A percentile compares a stretch with the other conserved stretches of the same genome.
Conservation (phyloP, 2,888 invertebrate species). For the Agriopis aurantiaria region DNA sequence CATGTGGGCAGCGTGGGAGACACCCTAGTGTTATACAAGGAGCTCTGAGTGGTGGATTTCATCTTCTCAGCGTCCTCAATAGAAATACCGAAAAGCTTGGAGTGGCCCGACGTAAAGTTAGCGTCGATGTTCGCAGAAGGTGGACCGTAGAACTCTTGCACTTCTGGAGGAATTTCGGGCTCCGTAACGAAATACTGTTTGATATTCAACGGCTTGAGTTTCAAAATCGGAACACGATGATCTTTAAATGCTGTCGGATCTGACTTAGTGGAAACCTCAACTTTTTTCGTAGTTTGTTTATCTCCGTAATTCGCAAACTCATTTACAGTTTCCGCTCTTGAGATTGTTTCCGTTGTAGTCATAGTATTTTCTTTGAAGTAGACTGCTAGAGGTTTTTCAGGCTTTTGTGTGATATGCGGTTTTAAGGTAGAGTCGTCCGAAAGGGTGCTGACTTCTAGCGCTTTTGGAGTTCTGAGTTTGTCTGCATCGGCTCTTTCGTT, state of each 20-base stretch:
- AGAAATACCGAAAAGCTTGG: constrained; percentile 87
- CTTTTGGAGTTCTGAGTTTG: constrained; percentile 69
- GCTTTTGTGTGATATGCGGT: constrained; percentile 80
- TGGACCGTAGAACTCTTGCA: constrained; percentile 59
- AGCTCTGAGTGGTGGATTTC: constrained; percentile 81
- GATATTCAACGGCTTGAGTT: constrained; percentile 39
- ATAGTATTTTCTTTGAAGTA: constrained; percentile 67
- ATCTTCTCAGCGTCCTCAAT: constrained; percentile 87
- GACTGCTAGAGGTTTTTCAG: constrained; percentile 77
- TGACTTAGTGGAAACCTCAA: constrained; percentile 48
- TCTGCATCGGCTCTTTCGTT: constrained; percentile 79
- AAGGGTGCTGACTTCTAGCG: constrained; percentile 54
- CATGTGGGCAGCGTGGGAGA: constrained; percentile 88
- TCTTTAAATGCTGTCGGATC: constrained; percentile 52
- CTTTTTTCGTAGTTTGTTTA: constrained; percentile 56
- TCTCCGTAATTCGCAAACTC: constrained; percentile 64
- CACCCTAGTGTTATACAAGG: constrained; percentile 83
- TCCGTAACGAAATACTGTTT: constrained; percentile 48
- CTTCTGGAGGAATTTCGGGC: constrained; percentile 55
- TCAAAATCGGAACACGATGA: constrained; percentile 34
- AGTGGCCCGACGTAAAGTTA: constrained; percentile 87
- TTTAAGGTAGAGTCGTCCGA: constrained; percentile 72
- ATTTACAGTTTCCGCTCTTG: constrained; percentile 68
- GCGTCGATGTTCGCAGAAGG: constrained; percentile 54
- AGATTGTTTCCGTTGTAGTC: constrained; percentile 62